Conservation (phyloP, 2,888 invertebrate species). For the Isoperla grammatica region DNA sequence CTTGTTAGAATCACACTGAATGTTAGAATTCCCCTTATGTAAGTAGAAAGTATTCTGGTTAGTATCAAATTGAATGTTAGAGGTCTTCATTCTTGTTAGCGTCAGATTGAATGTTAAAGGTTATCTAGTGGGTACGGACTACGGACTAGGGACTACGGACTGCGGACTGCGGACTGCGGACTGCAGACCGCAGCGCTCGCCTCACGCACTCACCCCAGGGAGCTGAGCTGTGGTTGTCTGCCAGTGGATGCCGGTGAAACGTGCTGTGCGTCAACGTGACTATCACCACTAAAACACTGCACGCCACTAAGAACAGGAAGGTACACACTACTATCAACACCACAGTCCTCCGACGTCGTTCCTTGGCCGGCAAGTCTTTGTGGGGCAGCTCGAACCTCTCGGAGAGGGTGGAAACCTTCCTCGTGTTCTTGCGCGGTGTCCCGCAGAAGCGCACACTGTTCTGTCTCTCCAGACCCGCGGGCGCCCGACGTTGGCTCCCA, state of each 20-base stretch:
- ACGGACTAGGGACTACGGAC: no score
- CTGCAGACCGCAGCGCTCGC: no score
- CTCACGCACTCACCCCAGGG: conserved; percentile 22
- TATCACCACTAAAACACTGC: conserved; percentile 69
- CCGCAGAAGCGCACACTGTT: conserved; percentile 34
- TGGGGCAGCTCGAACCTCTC: conserved; percentile 26
- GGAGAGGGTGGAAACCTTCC: conserved; percentile 29
- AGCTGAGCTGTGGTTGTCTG: conserved; percentile 7
- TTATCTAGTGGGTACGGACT: no score
- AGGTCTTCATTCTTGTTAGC: no score
- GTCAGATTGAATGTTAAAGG: no score
- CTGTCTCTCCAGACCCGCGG: conserved; percentile 1
- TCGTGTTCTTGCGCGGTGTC: no score
- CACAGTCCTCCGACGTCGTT: conserved; percentile 61
- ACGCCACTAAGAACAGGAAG: conserved; percentile 65
- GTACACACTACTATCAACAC: conserved; percentile 66
- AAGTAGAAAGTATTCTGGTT: no score
- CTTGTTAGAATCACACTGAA: no score
- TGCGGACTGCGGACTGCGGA: no score
- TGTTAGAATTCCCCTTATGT: no score
- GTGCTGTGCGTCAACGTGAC: conserved; percentile 70
- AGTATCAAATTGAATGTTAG: no score
- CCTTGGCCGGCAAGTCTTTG: conserved; percentile 40
- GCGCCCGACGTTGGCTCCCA: conserved; percentile 1
- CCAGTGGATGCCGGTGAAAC: conserved; percentile 20